Evolutionary conservation across 2,888 invertebrate genomes (phyloP), one percentile per base, ranked within the genome.

Genomic region (Synanthedon tipuliformis): DNA sequence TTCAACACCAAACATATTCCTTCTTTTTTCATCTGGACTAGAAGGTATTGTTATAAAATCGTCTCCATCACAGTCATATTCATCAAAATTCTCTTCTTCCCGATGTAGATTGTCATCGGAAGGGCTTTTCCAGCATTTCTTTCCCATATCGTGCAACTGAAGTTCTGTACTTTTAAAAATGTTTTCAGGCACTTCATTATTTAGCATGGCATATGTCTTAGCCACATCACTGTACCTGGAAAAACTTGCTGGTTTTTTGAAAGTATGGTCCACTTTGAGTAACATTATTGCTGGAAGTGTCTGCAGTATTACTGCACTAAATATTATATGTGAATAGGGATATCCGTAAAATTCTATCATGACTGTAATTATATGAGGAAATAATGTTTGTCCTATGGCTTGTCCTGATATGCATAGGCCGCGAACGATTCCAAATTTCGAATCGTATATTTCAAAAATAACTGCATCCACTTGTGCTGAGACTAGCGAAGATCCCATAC

Each of bases 391-490:
- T 40, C 87, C 88, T 15, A 87, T 56, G 11, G 88, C 87, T 73
- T 88, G 88, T 2, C 84, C 87, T 3, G 78, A 69, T 52, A 77
- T 81, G 58, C 82, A 81, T 50, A 84, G 52, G 18, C 81, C 80
- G 58, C 82, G 72, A 50, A 88, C 68, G 13, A 81, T 59, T 45
- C 75, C 79, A 13, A 86, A 57, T 13, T 80, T 73, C 12, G 77
- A 70, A 60, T 88, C 85, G 56, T 88, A 88, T 1, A 82, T 83
- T 56, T 89, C 89, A 58, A 81, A 82, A 51, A 88, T 64, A 15
- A 88, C 77, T 27, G 82, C 85, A 56, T 88, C 86, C 5, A 88
- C 78, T 73, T 88, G 88, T 7, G 85, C 82, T 50, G 86, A 78
- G 60, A 86, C 73, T 7, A 88, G 55, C 11, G 87, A 86, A 13